phyloP scores from a whole-genome alignment of 2,113 vertebrate genomes.

The Eulemur macaco region DNA sequence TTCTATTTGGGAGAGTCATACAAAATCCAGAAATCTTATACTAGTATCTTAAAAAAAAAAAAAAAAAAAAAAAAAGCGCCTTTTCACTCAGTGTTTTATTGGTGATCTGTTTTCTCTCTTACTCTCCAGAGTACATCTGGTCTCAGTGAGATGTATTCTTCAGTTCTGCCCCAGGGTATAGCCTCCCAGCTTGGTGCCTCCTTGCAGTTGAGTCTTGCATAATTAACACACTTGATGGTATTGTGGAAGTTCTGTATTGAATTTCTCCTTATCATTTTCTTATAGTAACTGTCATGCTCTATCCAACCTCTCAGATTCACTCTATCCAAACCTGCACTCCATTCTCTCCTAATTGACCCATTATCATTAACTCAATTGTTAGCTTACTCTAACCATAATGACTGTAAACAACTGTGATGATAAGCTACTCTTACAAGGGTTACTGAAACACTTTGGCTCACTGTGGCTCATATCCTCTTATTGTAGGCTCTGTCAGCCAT shows the following conservation, averaged over 20 bases:
- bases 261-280: conserved; percentile 23
- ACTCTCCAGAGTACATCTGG: background rate
- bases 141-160: background rate
- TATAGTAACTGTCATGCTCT: background rate
- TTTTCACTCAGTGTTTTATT: background rate
- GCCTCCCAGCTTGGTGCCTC: background rate
- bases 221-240: background rate
- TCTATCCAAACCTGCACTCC: background rate
- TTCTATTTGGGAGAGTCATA: background rate
- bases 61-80: background rate
- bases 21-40: background rate
- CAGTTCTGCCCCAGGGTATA: background rate
- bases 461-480: background rate
- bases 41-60: background rate
- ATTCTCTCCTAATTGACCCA: background rate
- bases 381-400: background rate
- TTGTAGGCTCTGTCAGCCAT: background rate
- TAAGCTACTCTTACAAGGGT: background rate
- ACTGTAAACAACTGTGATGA: background rate
- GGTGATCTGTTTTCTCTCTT: background rate
- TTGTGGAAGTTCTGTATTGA: background rate
- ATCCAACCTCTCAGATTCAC: background rate
- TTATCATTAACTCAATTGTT: conserved; percentile 28
- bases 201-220: background rate
- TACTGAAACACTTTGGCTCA: background rate